Conservation (phyloP, 1,140 invertebrate species). For the Lasioglossum albipes region DNA sequence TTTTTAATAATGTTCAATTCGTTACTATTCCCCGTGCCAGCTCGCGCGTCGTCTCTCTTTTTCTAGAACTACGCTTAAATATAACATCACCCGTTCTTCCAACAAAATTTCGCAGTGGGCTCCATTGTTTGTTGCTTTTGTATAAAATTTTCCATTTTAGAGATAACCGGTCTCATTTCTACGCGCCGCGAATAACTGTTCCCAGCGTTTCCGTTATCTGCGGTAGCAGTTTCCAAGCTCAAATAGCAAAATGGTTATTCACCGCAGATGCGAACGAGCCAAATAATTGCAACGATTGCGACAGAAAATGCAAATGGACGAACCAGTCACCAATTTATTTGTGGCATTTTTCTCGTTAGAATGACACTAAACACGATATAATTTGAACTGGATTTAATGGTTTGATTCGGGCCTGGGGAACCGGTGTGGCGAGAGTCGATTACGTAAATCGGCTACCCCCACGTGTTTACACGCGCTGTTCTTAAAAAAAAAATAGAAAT, state of each 20-base stretch:
- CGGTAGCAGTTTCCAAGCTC: not conserved
- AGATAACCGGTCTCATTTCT: constrained; percentile 4
- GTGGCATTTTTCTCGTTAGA: too few relatives aligned
- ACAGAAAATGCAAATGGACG: not conserved
- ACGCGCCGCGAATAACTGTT: not conserved
- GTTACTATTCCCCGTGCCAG: too few relatives aligned
- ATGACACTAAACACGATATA: too few relatives aligned
- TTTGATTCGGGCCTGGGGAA: too few relatives aligned
- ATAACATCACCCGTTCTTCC: not conserved
- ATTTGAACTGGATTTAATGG: too few relatives aligned
- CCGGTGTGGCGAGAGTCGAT: too few relatives aligned
- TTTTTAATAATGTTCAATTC: too few relatives aligned
- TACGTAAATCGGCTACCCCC: too few relatives aligned
- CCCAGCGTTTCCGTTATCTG: not conserved
- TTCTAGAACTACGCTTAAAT: not conserved
- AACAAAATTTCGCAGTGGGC: not conserved
- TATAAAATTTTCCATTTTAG: not conserved
- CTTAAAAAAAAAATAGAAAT: too few relatives aligned
- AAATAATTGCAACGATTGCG: not conserved
- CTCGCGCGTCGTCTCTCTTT: too few relatives aligned
- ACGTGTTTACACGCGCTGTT: too few relatives aligned
- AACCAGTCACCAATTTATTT: too few relatives aligned
- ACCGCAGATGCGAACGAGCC: not conserved
- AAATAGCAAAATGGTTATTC: not conserved
- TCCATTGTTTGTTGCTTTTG: not conserved